A percentile compares a stretch with the other conserved stretches of the same genome.
phyloP scores from a whole-genome alignment of 2,888 invertebrate genomes.

The Diploptera punctata region DNA sequence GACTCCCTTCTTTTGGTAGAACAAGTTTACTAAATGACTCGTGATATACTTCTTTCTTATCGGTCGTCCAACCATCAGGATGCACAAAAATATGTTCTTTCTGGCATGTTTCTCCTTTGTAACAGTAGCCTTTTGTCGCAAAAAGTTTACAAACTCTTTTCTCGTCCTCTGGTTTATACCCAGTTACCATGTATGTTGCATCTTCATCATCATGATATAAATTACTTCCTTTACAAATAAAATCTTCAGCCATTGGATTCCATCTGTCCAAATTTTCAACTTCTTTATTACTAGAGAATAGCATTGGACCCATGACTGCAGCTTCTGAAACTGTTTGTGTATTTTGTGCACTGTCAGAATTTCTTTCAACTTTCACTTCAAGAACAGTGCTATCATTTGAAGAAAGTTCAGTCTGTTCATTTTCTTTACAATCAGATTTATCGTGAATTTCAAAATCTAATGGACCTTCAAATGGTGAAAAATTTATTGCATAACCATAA shows the following conservation, averaged over 20 bases:
- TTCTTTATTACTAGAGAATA: neutral
- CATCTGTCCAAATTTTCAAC: neutral
- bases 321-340: too few species aligned
- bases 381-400: neutral
- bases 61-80: conserved; percentile 29
- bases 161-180: conserved; percentile 33
- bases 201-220: conserved; percentile 33
- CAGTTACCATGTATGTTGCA: conserved; percentile 30
- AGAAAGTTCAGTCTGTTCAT: neutral
- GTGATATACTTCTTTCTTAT: conserved; percentile 4
- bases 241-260: conserved; percentile 35
- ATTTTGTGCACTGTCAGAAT: neutral
- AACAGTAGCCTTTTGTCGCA: conserved; percentile 18
- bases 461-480: neutral
- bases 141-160: conserved; percentile 29
- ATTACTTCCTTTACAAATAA: neutral
- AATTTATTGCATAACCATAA: neutral
- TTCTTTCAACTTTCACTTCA: neutral
- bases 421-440: neutral
- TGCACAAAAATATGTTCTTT: conserved; percentile 23
- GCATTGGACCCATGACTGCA: too few species aligned
- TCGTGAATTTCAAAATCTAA: neutral
- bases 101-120: conserved; percentile 13
- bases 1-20: neutral
- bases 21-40: neutral